Base-by-base conservation (phyloP, 1,140 invertebrate genomes). In the Nasonia longicornis region DNA sequence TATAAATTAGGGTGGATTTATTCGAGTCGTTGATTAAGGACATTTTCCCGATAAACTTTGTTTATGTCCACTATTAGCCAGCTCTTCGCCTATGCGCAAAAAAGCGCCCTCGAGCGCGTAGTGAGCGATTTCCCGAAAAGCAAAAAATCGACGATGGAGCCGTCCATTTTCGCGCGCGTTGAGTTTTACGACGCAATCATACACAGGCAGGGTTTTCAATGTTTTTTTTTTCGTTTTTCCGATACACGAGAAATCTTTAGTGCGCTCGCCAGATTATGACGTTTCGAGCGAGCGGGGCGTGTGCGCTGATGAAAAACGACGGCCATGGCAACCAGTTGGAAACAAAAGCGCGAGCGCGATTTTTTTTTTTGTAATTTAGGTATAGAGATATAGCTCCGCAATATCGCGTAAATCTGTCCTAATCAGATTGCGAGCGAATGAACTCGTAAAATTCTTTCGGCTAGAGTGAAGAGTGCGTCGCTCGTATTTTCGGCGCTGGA, bases 1-100 rank as follows among this genome's bases (percentile, higher is more conserved):
- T 52, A 58, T 77, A 77, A 77, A 69, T 77, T 77, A 69, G 1
- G 20, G 38, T 45, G 42, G 38, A 77, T 77, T 77, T 69, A 77
- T 77, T 69, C 42, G n/a, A 69, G 38, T 31, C 42, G 38, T 69
- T 48, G 76, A 77, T 67, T n/a, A 77, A 77, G 22, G 58, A 31
- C 76, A n/a, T 69, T 69, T 77, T 77, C 26, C 45, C 58, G 70
- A 72, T 71, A 26, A 26, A 42, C 35, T 70, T 72, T 71, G 77
- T 63, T 79, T 79, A 48, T 6, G 6, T 58, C 20, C 45, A 35
- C 26, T 42, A 72, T 69, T 26, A 63, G 12, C 16, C 26, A 12
- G 8, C 45, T 48, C 0, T 16, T 42, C 38, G 38, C 0, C 10
- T 64, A 35, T 35, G 14, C 22, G 22, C 4, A 16, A 20, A 79